phyloP scores from a whole-genome alignment of 2,113 vertebrate species.

The Passer domesticus region DNA sequence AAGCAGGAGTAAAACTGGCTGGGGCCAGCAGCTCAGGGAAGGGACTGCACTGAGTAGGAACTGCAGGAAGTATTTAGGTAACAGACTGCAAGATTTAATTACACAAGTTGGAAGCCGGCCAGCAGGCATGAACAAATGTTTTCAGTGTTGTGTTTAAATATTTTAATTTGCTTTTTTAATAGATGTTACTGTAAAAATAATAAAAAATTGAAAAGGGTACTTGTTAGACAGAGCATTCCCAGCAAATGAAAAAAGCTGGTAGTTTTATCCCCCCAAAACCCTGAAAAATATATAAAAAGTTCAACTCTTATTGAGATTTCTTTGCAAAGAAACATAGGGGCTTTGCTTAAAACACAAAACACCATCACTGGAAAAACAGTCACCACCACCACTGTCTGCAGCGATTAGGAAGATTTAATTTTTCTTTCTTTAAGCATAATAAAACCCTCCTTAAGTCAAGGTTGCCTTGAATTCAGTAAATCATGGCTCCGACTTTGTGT shows the following conservation, averaged over 20 bases:
- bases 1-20: background rate
- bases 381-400: background rate
- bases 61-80: slow-evolving; percentile 31
- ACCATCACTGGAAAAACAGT: background rate
- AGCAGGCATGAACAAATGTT: slow-evolving; percentile 58
- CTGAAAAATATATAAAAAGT: background rate
- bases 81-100: slow-evolving; percentile 66
- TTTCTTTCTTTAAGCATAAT: background rate
- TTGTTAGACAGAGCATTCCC: background rate
- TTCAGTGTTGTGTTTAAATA: slow-evolving; percentile 63
- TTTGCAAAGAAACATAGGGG: background rate
- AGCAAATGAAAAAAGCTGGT: background rate
- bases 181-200: slow-evolving; percentile 39
- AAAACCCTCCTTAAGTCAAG: background rate
- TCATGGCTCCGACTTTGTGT: background rate
- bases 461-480: background rate
- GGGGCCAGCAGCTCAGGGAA: background rate
- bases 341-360: background rate
- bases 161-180: slow-evolving; percentile 54
- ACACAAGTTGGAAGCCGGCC: slow-evolving; percentile 28
- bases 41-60: background rate
- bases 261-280: background rate
- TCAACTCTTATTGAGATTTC: background rate
- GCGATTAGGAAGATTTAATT: background rate
- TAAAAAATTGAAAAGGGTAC: slow-evolving; percentile 27